Base-by-base conservation (phyloP, 2,888 invertebrate species). In the Lypha dubia region DNA sequence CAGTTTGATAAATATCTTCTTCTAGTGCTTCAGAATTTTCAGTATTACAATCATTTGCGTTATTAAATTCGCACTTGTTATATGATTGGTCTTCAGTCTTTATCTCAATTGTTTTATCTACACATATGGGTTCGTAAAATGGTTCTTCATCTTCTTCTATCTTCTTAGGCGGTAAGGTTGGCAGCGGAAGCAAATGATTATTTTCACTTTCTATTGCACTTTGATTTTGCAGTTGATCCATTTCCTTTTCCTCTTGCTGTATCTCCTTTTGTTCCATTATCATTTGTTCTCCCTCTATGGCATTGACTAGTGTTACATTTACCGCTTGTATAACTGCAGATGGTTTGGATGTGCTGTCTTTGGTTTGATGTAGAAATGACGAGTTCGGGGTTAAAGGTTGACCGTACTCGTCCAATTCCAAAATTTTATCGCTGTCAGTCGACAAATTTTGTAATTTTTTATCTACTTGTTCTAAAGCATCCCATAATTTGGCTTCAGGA, bases 341-440 rank as follows among this genome's bases (percentile, higher is more conserved):
- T 76, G 90, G 86, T 62, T 88, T 88, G 3, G 84, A 67, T 38
- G 88, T 88, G 17, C 1, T 20, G 6, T 89, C 88, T 81, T 89
- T 89, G 28, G 93, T 90, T 77, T 94, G 93, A 94, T 95, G 95
- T 46, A 95, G 91, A 90, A 95, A 95, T 5, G 95, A 95, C 86
- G 93, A 93, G 88, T 95, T 95, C 1, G 95, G 95, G 87, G 94
- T 93, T 75, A 94, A 93, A 15, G 90, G 88, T 70, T 88, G 88
- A 62, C 90, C 90, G 53, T 90, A 89, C 70, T 91, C 91, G 85
- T 89, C 89, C 32, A 88, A 87, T 22, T 87, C 74, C 0, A 80
- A 85, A n/a, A 88, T 68, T 5, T 88, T 24, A 24, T 90, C 80
- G 88, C 60, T 76, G 22, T 58, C 38, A 22, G 65, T 6, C 88